Base-by-base conservation (phyloP, 1,140 invertebrate species). In the Globodera rostochiensis region DNA sequence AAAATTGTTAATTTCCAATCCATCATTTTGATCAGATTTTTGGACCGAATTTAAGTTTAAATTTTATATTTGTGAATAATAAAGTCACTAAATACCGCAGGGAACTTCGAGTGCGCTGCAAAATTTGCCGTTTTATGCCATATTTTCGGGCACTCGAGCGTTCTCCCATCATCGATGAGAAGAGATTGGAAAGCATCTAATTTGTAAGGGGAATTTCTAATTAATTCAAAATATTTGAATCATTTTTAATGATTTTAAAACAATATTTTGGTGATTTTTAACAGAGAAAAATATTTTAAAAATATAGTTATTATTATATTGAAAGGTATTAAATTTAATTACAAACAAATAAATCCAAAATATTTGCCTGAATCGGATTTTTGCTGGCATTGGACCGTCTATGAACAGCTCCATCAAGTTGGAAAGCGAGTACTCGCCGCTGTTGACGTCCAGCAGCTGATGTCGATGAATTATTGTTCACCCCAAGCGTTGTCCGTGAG, bases 121-220 rank as follows among this genome's bases (percentile, higher is more conserved):
- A 47, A 36, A 71, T 71, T 36, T 47, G 69, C 46, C 25, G 7
- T 47, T 47, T 71, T 11, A 71, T 11, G 7, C 25, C 69, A 47
- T 71, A 71, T 21, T 71, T 47, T 71, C 69, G 57, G 11, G 69
- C 69, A 71, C 13, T 21, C 0, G 6, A 6, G 5, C 19, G 5
- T 11, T 6, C 57, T 11, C 57, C 57, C 57, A 60, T 60, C 57
- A 60, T 60, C 19, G 57, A 60, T 60, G 57, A 13, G 25, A 71
- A 71, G 21, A 71, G 69, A 71, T 71, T 36, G 69, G 69, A 36
- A 21, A 71, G 69, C 69, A 71, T 71, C 69, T 71, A 36, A 36
- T 36, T 36, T 36, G 36, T 36, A 36, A 36, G 36, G 1, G 36
- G 2, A 36, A 36, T 36, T 8, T 19, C 3, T 36, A 71, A 71